phyloP scores from a whole-genome alignment of 2,797 vertebrate genomes.

The Margarornis squamiger region DNA sequence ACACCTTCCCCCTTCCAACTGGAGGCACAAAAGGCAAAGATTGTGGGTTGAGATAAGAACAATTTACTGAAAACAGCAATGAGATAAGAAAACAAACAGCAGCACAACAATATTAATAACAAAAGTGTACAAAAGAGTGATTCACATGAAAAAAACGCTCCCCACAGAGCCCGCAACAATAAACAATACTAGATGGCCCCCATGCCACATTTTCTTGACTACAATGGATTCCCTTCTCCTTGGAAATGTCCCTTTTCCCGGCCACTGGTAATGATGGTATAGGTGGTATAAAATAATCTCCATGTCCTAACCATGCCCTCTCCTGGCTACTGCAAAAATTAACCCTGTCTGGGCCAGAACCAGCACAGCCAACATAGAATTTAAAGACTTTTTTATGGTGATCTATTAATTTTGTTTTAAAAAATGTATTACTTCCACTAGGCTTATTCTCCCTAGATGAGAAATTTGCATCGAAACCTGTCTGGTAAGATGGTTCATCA shows the following conservation, averaged over 20 bases:
- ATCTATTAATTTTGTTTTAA: background rate
- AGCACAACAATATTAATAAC: background rate
- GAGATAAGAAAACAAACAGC: background rate
- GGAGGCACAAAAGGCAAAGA: background rate
- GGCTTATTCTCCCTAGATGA: background rate
- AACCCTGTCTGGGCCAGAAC: background rate
- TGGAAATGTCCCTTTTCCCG: background rate
- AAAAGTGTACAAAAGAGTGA: background rate
- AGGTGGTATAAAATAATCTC: background rate
- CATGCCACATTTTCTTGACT: accelerated
- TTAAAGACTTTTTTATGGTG: background rate
- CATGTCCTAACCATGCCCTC: background rate
- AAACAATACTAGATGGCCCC: background rate
- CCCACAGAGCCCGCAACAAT: background rate
- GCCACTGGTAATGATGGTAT: background rate
- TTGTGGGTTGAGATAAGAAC: background rate
- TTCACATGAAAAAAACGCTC: background rate
- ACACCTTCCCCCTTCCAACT: background rate
- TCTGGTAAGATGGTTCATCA: background rate
- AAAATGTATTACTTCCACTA: background rate
- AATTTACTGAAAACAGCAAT: background rate
- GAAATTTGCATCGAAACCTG: background rate
- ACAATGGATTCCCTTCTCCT: background rate
- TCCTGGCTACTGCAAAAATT: background rate
- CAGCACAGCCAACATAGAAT: background rate